A percentile compares a stretch with the other conserved stretches of the same genome.
Conservation (phyloP, 2,113 vertebrate species). For the Proterorhinus semilunaris region DNA sequence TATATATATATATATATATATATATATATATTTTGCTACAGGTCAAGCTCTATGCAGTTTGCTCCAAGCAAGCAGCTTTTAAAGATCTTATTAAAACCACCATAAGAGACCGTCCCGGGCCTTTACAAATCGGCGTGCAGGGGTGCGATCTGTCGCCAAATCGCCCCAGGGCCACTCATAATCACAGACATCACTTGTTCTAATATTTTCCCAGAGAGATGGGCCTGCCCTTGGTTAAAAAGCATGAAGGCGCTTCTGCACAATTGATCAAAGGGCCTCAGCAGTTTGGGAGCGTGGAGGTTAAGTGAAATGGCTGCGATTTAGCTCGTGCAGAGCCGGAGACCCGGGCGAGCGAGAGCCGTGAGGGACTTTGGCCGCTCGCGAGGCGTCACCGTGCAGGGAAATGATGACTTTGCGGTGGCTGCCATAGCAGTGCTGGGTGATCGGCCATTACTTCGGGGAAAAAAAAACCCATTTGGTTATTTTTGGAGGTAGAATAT, state of each 20-base stretch:
- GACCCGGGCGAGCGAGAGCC: constrained; percentile 21
- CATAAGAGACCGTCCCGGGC: neutral
- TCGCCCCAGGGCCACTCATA: constrained; percentile 12
- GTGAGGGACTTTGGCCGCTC: neutral
- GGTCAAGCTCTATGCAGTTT: constrained; percentile 8
- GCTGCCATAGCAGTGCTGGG: no score
- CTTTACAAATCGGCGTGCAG: constrained; percentile 29
- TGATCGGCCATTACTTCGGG: no score
- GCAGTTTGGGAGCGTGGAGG: constrained; percentile 34
- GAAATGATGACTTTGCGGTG: neutral
- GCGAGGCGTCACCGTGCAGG: constrained; percentile 7
- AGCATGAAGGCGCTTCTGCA: constrained; percentile 37
- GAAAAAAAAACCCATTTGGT: no score
- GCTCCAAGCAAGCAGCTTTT: constrained; percentile 8
- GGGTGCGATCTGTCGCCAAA: constrained; percentile 24
- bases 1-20: no score
- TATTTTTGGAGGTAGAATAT: no score
- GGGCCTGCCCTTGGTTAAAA: constrained; percentile 26
- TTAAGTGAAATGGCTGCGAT: constrained; percentile 6
- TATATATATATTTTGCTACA: no score
- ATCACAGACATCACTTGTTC: constrained; percentile 36
- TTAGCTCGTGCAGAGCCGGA: neutral
- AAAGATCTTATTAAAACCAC: neutral
- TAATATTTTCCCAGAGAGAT: constrained; percentile 30
- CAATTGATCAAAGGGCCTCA: constrained; percentile 36